A percentile compares a stretch with the other conserved stretches of the same genome.
phyloP scores from a whole-genome alignment of 37 sponge, comb jelly and placozoan species.

The Lycopodina hypogea region DNA sequence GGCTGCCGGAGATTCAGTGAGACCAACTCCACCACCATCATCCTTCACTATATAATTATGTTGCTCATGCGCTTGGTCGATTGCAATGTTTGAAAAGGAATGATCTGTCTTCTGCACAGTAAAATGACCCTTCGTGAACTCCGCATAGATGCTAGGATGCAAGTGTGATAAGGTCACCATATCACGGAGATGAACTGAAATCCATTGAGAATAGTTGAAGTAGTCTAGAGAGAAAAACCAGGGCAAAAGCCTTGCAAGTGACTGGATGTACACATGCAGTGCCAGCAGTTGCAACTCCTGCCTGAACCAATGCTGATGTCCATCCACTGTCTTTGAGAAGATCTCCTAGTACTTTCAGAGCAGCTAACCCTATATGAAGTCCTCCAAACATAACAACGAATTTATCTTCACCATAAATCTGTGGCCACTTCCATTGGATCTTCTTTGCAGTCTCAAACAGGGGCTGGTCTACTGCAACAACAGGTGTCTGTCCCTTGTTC shows the following conservation, averaged over 20 bases:
- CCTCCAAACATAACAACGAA: background rate
- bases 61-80: constrained; percentile 32
- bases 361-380: background rate
- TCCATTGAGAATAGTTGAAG: background rate
- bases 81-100: constrained; percentile 18
- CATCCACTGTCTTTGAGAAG: constrained; percentile 1
- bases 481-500: background rate
- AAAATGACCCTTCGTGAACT: background rate
- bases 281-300: constrained; percentile 7
- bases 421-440: background rate
- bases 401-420: background rate
- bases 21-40: constrained; percentile 29
- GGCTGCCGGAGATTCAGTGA: constrained; percentile 3
- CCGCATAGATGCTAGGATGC: background rate
- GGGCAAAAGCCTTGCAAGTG: background rate
- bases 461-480: background rate
- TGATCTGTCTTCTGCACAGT: constrained; percentile 13
- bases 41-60: constrained; percentile 26
- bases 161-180: background rate
- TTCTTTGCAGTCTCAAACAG: background rate
- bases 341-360: background rate
- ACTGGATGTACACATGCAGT: constrained; percentile 1
- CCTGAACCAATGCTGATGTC: background rate
- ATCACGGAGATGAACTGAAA: background rate
- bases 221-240: no score